Base-by-base conservation (phyloP, 1,140 invertebrate species). In the Cyphomyrmex costatus region DNA sequence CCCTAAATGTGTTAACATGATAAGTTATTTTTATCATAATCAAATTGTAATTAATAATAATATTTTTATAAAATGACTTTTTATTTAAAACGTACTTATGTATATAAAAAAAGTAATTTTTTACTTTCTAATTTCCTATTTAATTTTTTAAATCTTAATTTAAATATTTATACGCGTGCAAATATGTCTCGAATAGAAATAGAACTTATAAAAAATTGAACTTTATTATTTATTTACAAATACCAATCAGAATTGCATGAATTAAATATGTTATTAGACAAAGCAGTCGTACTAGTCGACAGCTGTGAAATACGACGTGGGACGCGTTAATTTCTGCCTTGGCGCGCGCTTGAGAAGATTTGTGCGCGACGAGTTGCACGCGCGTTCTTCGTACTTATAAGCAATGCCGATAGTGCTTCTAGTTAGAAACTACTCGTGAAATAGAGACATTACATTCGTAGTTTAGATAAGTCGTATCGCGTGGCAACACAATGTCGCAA, bases 401-500 rank as follows among this genome's bases (percentile, higher is more conserved):
- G 27, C 36, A n/a, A 33, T 73, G 53, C 33, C 66, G 53, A 70
- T 68, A 80, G 49, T 42, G 36, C 8, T 19, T 42, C 30, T 42
- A 80, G 46, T 12, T 82, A 73, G 24, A 27, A 74, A 33, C 24
- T 60, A n/a, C 24, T 60, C 79, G 49, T 60, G 19, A 70, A 68
- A 89, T 88, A 84, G 79, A 88, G 58, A 89, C 66, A 88, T 88
- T 85, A 78, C 21, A 73, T 73, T 65, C 5, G 61, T 27, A 85
- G 56, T 68, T 85, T 60, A 79, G 80, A 89, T 89, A 88, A 89
- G 49, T 70, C 16, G 27, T 10, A 46, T 24, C 24, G n/a, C 65
- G 30, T 49, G 42, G 66, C 36, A 85, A 53, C 30, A 24, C 16
- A 42, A 84, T 65, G 71, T 30, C 70, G 46, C 65, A 65, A 58